Conservation (phyloP, 92 coral and sea anemone species). For the Isaurus tuberculatus region DNA sequence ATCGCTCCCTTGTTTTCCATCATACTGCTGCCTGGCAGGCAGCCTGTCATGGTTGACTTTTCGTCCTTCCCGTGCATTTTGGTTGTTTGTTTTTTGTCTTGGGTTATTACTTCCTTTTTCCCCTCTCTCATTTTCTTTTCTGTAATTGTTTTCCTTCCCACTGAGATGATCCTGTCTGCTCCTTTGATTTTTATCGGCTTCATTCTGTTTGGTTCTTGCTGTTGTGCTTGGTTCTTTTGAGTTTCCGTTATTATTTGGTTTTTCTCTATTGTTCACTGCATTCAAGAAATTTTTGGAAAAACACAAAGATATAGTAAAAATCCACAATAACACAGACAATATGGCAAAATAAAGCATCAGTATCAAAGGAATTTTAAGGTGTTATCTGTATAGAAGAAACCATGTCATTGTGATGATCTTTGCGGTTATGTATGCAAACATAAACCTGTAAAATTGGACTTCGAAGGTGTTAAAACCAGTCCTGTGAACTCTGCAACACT, state of each 20-base stretch:
- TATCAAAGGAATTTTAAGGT: too few species aligned
- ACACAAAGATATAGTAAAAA: neutral
- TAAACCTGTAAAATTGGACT: too few species aligned
- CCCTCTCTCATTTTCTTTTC: slow-evolving; percentile 29
- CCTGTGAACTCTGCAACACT: too few species aligned
- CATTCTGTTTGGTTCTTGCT: slow-evolving; percentile 45
- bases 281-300: neutral
- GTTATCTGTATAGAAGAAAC: too few species aligned
- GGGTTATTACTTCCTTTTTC: slow-evolving; percentile 7
- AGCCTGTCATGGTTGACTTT: slow-evolving; percentile 57
- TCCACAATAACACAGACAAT: neutral
- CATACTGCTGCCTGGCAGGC: slow-evolving; percentile 45
- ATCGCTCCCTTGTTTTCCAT: slow-evolving; percentile 43
- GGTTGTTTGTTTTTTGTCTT: slow-evolving; percentile 19
- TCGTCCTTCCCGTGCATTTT: slow-evolving; percentile 22
- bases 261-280: slow-evolving; percentile 10
- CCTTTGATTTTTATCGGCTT: slow-evolving; percentile 39
- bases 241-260: slow-evolving; percentile 23
- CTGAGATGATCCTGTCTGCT: slow-evolving; percentile 37
- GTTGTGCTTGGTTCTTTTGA: slow-evolving; percentile 32
- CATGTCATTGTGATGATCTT: too few species aligned
- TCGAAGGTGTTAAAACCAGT: too few species aligned
- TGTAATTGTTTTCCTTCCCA: slow-evolving; percentile 23
- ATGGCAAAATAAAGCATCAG: too few species aligned
- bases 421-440: too few species aligned